Conservation (phyloP, 2,888 invertebrate species). For the Caenorhabditis japonica region DNA sequence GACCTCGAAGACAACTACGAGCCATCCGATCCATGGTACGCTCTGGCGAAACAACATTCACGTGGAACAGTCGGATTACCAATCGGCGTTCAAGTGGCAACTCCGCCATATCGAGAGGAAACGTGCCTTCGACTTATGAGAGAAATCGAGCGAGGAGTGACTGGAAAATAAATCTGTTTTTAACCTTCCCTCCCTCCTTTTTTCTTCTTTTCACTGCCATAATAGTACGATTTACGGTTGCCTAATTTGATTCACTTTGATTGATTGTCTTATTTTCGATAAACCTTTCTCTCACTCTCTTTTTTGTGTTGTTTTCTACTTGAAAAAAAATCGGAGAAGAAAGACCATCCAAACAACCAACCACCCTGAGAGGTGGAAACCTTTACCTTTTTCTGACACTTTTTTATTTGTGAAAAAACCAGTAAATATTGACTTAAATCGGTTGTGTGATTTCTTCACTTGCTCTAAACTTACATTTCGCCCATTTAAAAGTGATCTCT, state of each 20-base stretch:
- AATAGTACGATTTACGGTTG: slow-evolving; percentile 10
- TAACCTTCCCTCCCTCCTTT: neutral
- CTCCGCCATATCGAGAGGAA: slow-evolving; percentile 70
- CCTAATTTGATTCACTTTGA: neutral
- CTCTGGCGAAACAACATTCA: slow-evolving; percentile 58
- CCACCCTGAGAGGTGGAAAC: too few relatives aligned
- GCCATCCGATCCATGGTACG: slow-evolving; percentile 64
- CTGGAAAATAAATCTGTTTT: slow-evolving; percentile 25
- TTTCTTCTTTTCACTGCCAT: slow-evolving; percentile 9
- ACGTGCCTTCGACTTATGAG: slow-evolving; percentile 63
- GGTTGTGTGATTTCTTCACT: too few relatives aligned
- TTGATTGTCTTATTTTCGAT: neutral
- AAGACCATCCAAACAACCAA: too few relatives aligned
- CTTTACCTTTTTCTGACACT: too few relatives aligned
- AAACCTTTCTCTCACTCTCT: neutral
- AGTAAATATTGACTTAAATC: too few relatives aligned
- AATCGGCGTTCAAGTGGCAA: slow-evolving; percentile 64
- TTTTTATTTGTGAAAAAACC: too few relatives aligned
- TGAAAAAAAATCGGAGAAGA: slow-evolving; percentile 1
- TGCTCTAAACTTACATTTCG: too few relatives aligned
- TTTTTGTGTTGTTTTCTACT: neutral
- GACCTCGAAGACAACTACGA: slow-evolving; percentile 60
- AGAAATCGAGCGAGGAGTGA: slow-evolving; percentile 65
- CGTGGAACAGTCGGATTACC: slow-evolving; percentile 37
- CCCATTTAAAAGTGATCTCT: too few relatives aligned